Conservation (phyloP, 1,140 invertebrate species). For the Potamilus streckersoni region DNA sequence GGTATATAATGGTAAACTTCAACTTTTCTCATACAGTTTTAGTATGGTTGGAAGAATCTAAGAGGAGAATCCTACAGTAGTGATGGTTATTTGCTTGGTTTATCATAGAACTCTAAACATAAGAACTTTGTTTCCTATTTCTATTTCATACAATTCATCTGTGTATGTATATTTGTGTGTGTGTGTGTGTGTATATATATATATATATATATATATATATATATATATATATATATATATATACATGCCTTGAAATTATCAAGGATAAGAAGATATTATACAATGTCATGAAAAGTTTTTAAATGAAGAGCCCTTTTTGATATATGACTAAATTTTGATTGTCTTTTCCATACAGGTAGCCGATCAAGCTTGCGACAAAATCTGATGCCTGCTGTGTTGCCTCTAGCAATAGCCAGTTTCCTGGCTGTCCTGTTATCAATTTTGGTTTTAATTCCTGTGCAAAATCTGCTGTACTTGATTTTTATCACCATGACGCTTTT, state of each 20-base stretch:
- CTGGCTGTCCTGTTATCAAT: conserved; percentile 41
- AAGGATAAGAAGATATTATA: too few relatives aligned
- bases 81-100: too few relatives aligned
- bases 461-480: conserved; percentile 29
- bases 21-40: too few relatives aligned
- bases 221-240: background rate
- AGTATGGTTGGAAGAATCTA: too few relatives aligned
- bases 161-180: background rate
- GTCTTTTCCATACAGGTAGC: conserved; percentile 33
- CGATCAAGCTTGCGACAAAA: conserved; percentile 26
- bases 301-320: background rate
- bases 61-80: too few relatives aligned
- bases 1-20: too few relatives aligned
- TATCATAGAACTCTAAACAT: too few relatives aligned
- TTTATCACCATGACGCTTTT: conserved; percentile 45
- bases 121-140: too few relatives aligned
- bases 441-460: conserved; percentile 32
- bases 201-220: too few relatives aligned
- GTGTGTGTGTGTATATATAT: too few relatives aligned
- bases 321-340: background rate
- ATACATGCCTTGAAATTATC: background rate
- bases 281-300: background rate
- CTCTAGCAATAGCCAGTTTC: conserved; percentile 32
- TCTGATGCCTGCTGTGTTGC: conserved; percentile 46
- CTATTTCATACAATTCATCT: background rate